phyloP scores from a whole-genome alignment of 1,140 invertebrate genomes.

The Sminthurides bifidus region DNA sequence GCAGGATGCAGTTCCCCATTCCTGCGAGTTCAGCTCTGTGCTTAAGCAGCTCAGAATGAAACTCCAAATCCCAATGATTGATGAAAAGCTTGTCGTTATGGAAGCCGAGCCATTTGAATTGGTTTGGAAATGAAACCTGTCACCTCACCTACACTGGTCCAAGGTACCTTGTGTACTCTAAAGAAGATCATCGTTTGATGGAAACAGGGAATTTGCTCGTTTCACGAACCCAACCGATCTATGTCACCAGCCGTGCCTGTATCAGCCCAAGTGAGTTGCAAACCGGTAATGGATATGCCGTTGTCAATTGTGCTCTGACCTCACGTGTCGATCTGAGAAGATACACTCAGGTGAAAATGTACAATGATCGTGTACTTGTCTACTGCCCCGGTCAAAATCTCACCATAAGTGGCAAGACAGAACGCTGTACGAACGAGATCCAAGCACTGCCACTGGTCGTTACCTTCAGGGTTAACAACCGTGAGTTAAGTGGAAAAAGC shows the following conservation, averaged over 20 bases:
- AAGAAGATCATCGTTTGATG: constrained; percentile 12
- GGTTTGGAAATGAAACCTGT: constrained; percentile 12
- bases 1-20: constrained; percentile 2
- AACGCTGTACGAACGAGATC: constrained; percentile 7
- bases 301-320: neutral
- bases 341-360: constrained; percentile 14
- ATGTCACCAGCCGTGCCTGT: neutral
- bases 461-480: constrained; percentile 13
- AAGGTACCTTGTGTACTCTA: constrained; percentile 1
- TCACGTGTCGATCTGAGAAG: neutral
- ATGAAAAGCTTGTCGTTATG: constrained; percentile 3
- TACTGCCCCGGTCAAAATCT: constrained; percentile 10
- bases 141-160: constrained; percentile 13
- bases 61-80: constrained; percentile 7
- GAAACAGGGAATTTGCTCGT: neutral
- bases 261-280: neutral
- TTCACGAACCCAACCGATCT: neutral
- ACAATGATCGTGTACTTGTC: constrained; percentile 1
- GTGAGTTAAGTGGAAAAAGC: constrained; percentile 4
- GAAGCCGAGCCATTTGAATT: constrained; percentile 19
- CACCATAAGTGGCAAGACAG: neutral
- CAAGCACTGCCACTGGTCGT: constrained; percentile 12
- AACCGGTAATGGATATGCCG: neutral
- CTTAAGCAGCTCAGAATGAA: neutral
- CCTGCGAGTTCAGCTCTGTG: neutral